Percentiles rank a stretch among this genome's conserved stretches.
Evolutionary conservation across 2,888 invertebrate genomes (phyloP).

Genomic region (Zhengitettix transpicula): DNA sequence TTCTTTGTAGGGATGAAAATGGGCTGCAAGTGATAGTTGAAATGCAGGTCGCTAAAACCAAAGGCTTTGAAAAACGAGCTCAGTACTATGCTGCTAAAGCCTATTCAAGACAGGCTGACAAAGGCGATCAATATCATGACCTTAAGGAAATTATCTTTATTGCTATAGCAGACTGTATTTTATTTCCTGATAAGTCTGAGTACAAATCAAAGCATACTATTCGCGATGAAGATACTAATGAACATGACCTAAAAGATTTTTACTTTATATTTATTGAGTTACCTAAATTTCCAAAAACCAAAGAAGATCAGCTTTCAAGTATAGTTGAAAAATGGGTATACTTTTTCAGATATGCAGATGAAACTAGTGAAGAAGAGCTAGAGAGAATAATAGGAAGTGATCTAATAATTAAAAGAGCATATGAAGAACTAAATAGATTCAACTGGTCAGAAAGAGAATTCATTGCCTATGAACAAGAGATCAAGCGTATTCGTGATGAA

Average conservation of each 20-base stretch:
- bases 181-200: slow-evolving; percentile 16
- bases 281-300: slow-evolving; percentile 16
- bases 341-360: slow-evolving; percentile 17
- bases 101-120: slow-evolving; percentile 16
- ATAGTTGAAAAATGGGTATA: slow-evolving; percentile 16
- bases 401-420: slow-evolving; percentile 15
- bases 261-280: slow-evolving; percentile 17
- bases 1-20: slow-evolving; percentile 16
- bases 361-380: slow-evolving; percentile 12
- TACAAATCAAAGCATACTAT: slow-evolving; percentile 17
- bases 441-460: slow-evolving; percentile 17
- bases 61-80: slow-evolving; percentile 15
- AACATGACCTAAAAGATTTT: slow-evolving; percentile 18
- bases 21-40: slow-evolving; percentile 14
- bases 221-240: slow-evolving; percentile 15
- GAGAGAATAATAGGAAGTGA: slow-evolving; percentile 13
- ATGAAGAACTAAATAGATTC: slow-evolving; percentile 13
- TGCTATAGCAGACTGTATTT: slow-evolving; percentile 15
- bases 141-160: slow-evolving; percentile 18
- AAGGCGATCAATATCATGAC: slow-evolving; percentile 15
- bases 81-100: slow-evolving; percentile 18
- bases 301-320: slow-evolving; percentile 13
- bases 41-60: slow-evolving; percentile 16
- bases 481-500: not conserved
- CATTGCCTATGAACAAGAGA: slow-evolving; percentile 4